Percentiles rank a stretch among this genome's conserved stretches.
Evolutionary conservation across 2,113 vertebrate species (phyloP).

Genomic region (rabbit (Oryctolagus cuniculus)): DNA sequence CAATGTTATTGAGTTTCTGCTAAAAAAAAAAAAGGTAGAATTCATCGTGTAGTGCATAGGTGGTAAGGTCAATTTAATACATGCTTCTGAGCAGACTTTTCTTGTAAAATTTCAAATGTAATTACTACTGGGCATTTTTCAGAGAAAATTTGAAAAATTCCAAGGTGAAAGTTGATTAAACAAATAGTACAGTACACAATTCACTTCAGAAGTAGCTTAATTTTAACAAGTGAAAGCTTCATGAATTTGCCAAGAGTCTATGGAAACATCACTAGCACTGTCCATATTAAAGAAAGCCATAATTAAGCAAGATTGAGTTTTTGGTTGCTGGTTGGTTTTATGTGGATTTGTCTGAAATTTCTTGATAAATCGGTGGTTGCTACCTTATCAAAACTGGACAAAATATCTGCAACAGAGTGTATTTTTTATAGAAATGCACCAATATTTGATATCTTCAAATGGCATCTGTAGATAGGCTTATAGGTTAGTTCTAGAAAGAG

Average conservation of each 20-base stretch:
- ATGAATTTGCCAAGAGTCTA: conserved; percentile 29
- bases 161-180: conserved; percentile 35
- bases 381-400: not conserved
- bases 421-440: not conserved
- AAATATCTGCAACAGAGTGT: not conserved
- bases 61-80: not conserved
- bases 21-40: not conserved
- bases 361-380: not conserved
- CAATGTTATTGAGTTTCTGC: not conserved
- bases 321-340: not conserved
- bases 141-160: conserved; percentile 2
- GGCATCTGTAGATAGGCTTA: not conserved
- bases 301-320: conserved; percentile 24
- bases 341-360: not conserved
- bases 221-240: conserved; percentile 50
- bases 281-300: conserved; percentile 43
- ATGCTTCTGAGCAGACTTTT: conserved; percentile 54
- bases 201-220: conserved; percentile 46
- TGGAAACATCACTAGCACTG: conserved; percentile 2
- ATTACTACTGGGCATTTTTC: conserved; percentile 12
- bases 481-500: conserved; percentile 19
- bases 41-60: not conserved
- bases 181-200: not conserved
- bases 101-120: conserved; percentile 33
- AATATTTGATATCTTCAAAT: not conserved